Evolutionary conservation across 2,888 invertebrate species (phyloP).

Genomic region (Pyrrhosoma nymphula): DNA sequence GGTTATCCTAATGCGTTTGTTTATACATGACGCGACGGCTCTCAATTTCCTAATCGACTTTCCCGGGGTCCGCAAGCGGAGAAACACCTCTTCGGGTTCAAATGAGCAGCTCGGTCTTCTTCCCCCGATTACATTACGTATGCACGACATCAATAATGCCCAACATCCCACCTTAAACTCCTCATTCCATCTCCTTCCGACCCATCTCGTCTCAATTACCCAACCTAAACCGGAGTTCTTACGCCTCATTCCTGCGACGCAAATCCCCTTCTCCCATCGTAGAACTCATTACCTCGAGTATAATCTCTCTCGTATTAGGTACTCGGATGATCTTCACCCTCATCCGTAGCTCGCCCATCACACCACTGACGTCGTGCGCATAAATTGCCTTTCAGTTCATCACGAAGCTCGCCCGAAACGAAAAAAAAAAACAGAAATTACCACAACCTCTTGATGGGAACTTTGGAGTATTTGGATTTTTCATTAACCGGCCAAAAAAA

Average conservation of each 20-base stretch:
- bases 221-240: background rate
- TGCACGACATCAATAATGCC: slow-evolving; percentile 5
- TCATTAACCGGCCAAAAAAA: too few relatives aligned
- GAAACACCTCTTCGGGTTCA: background rate
- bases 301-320: background rate
- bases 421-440: background rate
- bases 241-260: background rate
- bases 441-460: background rate
- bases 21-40: background rate
- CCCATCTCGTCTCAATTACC: background rate
- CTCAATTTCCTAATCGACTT: background rate
- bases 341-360: background rate
- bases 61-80: background rate
- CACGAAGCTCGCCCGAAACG: background rate
- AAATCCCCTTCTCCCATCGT: background rate
- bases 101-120: background rate
- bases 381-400: background rate
- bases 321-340: background rate
- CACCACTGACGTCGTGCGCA: background rate
- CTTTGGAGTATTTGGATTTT: background rate
- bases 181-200: background rate
- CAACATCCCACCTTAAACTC: background rate
- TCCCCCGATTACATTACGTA: background rate
- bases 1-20: too few relatives aligned
- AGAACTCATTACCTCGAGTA: background rate